Percentiles rank a stretch among this genome's conserved stretches.
Conservation (phyloP, 2,797 vertebrate genomes). For the Oreochromis mossambicus region DNA sequence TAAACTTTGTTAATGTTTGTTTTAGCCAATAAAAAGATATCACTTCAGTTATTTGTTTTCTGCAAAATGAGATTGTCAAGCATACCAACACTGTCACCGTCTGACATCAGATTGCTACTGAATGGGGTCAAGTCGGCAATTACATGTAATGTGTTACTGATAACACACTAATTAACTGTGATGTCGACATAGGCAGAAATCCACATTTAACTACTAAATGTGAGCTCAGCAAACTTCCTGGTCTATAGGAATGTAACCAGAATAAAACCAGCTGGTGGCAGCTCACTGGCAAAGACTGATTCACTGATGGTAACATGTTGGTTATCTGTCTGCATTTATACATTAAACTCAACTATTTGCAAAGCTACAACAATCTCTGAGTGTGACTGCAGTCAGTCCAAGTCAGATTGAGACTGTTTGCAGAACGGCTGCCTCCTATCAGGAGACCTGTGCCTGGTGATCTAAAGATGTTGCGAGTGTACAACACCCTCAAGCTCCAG, state of each 20-base stretch:
- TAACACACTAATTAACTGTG: neutral
- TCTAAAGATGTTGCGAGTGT: neutral
- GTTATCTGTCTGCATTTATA: neutral
- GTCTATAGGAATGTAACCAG: neutral
- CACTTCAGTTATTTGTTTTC: neutral
- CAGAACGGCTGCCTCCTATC: rapidly evolving
- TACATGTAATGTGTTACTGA: neutral
- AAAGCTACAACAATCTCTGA: neutral
- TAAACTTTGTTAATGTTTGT: rapidly evolving
- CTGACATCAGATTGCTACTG: neutral
- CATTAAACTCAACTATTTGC: neutral
- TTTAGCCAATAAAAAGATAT: neutral
- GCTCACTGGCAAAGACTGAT: neutral
- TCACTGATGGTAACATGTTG: neutral
- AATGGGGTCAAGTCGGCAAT: neutral
- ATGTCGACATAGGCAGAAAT: neutral
- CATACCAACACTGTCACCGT: neutral
- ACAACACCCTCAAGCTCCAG: neutral
- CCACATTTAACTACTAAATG: neutral
- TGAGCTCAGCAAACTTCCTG: neutral
- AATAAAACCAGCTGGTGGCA: neutral
- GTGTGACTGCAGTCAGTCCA: rapidly evolving
- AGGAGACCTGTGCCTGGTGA: neutral
- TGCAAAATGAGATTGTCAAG: neutral
- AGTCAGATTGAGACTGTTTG: neutral